These are phyloP conservation scores for Formica selysi DNA, from an alignment of 1,140 invertebrate species.

Conservation along the genomic window DNA sequence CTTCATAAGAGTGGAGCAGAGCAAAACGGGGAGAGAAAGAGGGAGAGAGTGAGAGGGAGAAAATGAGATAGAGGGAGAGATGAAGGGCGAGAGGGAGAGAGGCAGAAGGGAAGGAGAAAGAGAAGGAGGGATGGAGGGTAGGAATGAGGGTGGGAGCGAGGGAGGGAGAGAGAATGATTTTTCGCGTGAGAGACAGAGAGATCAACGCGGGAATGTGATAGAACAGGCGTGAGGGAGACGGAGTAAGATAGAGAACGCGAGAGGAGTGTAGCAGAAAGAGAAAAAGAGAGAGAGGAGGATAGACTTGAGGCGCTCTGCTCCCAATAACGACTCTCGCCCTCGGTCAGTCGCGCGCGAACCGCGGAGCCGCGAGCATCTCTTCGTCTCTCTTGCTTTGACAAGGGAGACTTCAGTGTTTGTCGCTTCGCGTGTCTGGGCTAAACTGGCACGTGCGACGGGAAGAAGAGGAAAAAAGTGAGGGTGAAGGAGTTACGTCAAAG, in stretches of 20 bases:
- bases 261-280: conserved; percentile 23
- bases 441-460: conserved; percentile 50
- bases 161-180: not conserved
- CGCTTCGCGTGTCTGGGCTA: not conserved
- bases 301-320: conserved; percentile 73
- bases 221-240: not conserved
- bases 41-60: conserved; percentile 21
- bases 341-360: conserved; percentile 83
- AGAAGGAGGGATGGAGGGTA: conserved; percentile 48
- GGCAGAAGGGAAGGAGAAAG: conserved; percentile 40
- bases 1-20: not conserved
- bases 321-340: conserved; percentile 78
- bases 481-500: conserved; percentile 19
- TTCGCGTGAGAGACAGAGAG: conserved; percentile 33
- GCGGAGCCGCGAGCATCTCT: conserved; percentile 79
- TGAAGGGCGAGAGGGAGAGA: conserved; percentile 22
- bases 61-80: conserved; percentile 11
- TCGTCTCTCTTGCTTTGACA: conserved; percentile 47
- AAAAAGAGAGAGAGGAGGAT: conserved; percentile 52
- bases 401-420: conserved; percentile 16
- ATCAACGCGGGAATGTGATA: conserved; percentile 15
- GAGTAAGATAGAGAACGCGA: conserved; percentile 17
- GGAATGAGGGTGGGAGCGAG: conserved; percentile 44
- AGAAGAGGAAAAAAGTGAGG: conserved; percentile 33
- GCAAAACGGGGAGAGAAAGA: not conserved